A percentile compares a stretch with the other conserved stretches of the same genome.
Conservation (phyloP, 2,888 invertebrate genomes). For the Ichneumoninae sp. region DNA sequence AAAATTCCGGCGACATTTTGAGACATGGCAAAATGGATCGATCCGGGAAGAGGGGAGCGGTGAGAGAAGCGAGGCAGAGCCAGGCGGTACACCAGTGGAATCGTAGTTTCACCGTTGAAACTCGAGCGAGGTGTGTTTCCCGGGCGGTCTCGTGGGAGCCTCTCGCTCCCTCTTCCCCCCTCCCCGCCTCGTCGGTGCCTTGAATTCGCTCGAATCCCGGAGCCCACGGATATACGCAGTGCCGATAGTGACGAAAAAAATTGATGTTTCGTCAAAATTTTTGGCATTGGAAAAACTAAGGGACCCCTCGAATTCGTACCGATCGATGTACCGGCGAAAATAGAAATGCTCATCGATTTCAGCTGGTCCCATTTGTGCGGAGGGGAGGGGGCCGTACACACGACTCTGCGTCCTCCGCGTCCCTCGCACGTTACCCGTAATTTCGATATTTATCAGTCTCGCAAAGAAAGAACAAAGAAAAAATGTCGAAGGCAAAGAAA, state of each 20-base stretch:
- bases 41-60: constrained; percentile 46
- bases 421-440: not conserved
- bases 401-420: not conserved
- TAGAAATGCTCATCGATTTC: constrained; percentile 63
- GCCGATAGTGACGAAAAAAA: not conserved
- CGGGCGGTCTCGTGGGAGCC: constrained; percentile 51
- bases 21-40: constrained; percentile 65
- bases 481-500: too few species aligned
- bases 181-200: not conserved
- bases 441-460: not conserved
- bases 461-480: not conserved
- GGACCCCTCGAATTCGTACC: constrained; percentile 15
- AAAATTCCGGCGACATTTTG: constrained; percentile 61
- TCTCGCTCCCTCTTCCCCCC: constrained; percentile 7
- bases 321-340: constrained; percentile 50
- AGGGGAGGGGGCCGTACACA: not conserved
- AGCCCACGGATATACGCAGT: not conserved
- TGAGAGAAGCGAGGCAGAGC: not conserved
- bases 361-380: constrained; percentile 31
- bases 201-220: not conserved
- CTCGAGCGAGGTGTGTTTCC: constrained; percentile 53
- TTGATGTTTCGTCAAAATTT: not conserved
- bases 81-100: constrained; percentile 14
- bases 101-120: constrained; percentile 54
- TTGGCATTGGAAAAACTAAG: not conserved